These are phyloP conservation scores for Tribolium madens DNA, from an alignment of 1,140 invertebrate genomes.

Conservation along the genomic window DNA sequence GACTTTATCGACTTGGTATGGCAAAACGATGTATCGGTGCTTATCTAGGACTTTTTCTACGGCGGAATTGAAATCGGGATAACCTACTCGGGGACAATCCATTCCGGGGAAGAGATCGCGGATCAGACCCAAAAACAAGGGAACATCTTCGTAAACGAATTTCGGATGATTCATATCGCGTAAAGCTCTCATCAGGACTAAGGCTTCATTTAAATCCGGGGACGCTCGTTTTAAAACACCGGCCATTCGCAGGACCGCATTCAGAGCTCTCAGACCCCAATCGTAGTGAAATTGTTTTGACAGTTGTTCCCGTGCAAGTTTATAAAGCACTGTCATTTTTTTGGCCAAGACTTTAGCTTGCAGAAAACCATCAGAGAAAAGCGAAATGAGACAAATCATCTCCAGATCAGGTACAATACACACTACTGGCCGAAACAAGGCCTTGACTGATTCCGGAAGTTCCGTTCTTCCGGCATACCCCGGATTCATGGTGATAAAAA, in stretches of 20 bases:
- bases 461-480: constrained; percentile 91
- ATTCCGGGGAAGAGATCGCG: constrained; percentile 90
- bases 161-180: constrained; percentile 94
- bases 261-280: constrained; percentile 90
- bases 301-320: constrained; percentile 85
- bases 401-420: constrained; percentile 91
- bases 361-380: constrained; percentile 92
- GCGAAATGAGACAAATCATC: constrained; percentile 90
- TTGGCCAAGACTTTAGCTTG: constrained; percentile 89
- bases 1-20: constrained; percentile 79
- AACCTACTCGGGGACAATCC: constrained; percentile 85
- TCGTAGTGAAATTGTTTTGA: constrained; percentile 95
- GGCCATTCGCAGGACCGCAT: constrained; percentile 90
- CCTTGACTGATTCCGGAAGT: constrained; percentile 91
- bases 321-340: constrained; percentile 93
- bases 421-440: constrained; percentile 89
- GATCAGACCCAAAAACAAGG: constrained; percentile 88
- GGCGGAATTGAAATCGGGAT: constrained; percentile 86
- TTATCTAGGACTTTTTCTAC: constrained; percentile 76
- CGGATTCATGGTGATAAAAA: constrained; percentile 96
- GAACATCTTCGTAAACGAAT: constrained; percentile 91
- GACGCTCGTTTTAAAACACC: constrained; percentile 85
- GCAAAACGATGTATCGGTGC: constrained; percentile 79
- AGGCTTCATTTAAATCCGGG: constrained; percentile 81
- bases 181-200: constrained; percentile 89